Evolutionary conservation across 2,113 vertebrate species (phyloP).

Genomic region (Elgaria multicarinata): DNA sequence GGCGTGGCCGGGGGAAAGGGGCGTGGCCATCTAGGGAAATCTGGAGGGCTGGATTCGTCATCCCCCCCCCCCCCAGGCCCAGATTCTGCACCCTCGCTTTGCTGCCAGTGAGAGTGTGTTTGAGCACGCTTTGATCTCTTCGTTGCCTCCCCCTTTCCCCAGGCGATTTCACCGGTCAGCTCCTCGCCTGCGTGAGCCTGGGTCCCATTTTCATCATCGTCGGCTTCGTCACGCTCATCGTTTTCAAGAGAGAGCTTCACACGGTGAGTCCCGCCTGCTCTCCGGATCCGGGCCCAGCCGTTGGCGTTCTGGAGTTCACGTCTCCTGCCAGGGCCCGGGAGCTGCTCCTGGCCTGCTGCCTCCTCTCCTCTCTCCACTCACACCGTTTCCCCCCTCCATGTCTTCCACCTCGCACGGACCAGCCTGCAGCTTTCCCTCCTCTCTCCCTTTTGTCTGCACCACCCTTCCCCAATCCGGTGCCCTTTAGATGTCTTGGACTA

Average conservation of each 20-base stretch:
- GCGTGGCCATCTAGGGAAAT: too few relatives aligned
- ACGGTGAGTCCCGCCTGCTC: constrained; percentile 84
- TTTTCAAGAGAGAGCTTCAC: constrained; percentile 98
- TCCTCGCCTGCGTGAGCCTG: constrained; percentile 94
- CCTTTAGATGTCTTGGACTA: too few relatives aligned
- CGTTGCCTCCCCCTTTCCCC: constrained; percentile 49
- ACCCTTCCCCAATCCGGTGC: too few relatives aligned
- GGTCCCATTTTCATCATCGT: constrained; percentile 91
- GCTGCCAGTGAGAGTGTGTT: constrained; percentile 5
- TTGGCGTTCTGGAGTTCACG: neutral
- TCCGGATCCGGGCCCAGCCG: neutral
- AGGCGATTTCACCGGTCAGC: constrained; percentile 94
- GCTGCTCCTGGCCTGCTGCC: neutral
- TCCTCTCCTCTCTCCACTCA: neutral
- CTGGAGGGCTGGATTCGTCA: too few relatives aligned
- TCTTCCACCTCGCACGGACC: neutral
- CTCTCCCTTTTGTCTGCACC: neutral
- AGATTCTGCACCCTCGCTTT: too few relatives aligned
- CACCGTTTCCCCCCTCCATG: neutral
- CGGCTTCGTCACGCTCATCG: constrained; percentile 95
- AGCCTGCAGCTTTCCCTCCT: neutral
- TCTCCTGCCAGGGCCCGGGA: neutral
- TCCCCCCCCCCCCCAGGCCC: too few relatives aligned
- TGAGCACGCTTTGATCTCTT: neutral
- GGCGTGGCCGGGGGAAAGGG: too few relatives aligned